Evolutionary conservation across 2,797 vertebrate genomes (phyloP).

Genomic region (Alca torda): DNA sequence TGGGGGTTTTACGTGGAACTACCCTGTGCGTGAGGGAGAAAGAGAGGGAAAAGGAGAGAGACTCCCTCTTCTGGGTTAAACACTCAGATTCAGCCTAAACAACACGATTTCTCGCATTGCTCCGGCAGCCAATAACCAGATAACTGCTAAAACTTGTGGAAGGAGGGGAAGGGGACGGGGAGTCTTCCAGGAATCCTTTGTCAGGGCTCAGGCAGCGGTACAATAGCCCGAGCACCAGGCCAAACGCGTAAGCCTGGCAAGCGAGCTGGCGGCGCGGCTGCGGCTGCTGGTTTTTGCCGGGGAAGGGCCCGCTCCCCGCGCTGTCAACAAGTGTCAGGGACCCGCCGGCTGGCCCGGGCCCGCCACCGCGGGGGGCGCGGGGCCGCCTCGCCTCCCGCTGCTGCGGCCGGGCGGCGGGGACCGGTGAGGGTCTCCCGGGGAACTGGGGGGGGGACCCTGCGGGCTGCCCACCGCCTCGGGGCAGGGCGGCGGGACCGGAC

Average conservation of each 20-base stretch:
- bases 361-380: not conserved
- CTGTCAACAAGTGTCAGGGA: slow-evolving; percentile 34
- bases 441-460: no score
- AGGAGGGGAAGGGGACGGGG: not conserved
- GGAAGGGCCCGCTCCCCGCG: not conserved
- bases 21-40: not conserved
- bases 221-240: not conserved
- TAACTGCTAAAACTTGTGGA: not conserved
- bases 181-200: not conserved
- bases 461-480: not conserved
- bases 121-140: not conserved
- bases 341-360: not conserved
- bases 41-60: not conserved
- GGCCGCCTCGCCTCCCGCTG: not conserved
- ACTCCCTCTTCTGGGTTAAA: slow-evolving; percentile 52
- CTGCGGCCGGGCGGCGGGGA: not conserved
- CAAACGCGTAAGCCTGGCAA: not conserved
- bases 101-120: not conserved
- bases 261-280: not conserved
- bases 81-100: not conserved
- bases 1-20: not conserved
- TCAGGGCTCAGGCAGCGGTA: not conserved
- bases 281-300: not conserved
- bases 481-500: not conserved
- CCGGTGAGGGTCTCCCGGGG: not conserved